Conservation (phyloP, 1,140 invertebrate species). For the Solen grandis region DNA sequence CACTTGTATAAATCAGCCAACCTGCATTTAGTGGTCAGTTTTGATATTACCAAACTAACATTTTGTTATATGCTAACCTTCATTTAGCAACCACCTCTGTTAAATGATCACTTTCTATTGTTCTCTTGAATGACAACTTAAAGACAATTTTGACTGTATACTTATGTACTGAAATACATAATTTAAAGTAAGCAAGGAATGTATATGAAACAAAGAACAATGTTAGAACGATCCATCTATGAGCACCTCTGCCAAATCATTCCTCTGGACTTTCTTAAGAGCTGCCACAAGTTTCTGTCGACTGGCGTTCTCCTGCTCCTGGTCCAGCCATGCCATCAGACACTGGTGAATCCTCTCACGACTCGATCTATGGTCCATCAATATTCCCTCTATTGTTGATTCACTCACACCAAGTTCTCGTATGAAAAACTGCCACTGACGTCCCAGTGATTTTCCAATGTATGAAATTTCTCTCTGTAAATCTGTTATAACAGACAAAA, state of each 20-base stretch:
- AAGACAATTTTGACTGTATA: not conserved
- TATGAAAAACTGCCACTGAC: conserved; percentile 11
- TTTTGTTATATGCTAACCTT: not conserved
- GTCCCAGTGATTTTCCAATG: not conserved
- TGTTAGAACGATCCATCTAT: not conserved
- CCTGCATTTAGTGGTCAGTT: no score
- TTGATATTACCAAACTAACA: not conserved
- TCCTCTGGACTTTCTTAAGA: not conserved
- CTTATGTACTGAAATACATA: no score
- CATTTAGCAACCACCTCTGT: no score
- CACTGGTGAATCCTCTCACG: conserved; percentile 6
- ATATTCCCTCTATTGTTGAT: not conserved
- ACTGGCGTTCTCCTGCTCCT: not conserved
- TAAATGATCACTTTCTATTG: no score
- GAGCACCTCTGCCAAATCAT: conserved; percentile 5
- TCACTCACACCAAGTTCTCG: not conserved
- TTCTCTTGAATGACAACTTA: no score
- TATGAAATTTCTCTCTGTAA: not conserved
- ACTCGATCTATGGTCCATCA: not conserved
- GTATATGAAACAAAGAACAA: no score
- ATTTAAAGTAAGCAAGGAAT: no score
- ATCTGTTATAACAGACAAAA: no score
- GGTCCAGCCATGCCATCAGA: not conserved
- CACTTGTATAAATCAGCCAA: no score
- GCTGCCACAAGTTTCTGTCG: conserved; percentile 17